Percentiles rank a stretch among this genome's conserved stretches.
These are phyloP conservation scores for Chirona hameri DNA, from an alignment of 2,888 invertebrate genomes.

Conservation along the genomic window DNA sequence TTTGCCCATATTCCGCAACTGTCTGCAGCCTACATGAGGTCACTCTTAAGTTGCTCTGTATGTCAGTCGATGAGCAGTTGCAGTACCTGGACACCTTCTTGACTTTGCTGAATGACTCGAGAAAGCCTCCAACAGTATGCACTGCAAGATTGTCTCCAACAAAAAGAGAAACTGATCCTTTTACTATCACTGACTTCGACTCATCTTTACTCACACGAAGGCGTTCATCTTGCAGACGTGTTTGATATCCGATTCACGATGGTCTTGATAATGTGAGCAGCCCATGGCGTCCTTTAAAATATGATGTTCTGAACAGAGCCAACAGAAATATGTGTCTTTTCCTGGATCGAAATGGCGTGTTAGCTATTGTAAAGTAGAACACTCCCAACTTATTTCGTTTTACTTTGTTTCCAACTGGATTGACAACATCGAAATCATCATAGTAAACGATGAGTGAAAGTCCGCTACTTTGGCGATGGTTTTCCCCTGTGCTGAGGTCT, in stretches of 20 bases:
- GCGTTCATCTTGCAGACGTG: not conserved
- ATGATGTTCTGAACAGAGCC: not conserved
- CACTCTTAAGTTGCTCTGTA: not conserved
- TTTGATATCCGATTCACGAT: not conserved
- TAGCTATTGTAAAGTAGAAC: not conserved
- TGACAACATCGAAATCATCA: not conserved
- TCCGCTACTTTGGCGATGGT: not conserved
- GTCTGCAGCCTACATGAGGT: not conserved
- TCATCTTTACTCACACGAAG: not conserved
- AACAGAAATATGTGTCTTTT: not conserved
- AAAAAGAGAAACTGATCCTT: not conserved
- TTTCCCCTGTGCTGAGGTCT: not conserved
- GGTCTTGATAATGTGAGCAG: not conserved
- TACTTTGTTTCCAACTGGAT: not conserved
- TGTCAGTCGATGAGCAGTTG: not conserved
- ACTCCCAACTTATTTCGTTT: not conserved
- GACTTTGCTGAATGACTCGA: too few species aligned
- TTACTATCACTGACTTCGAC: not conserved
- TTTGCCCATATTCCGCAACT: not conserved
- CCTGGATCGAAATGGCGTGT: not conserved
- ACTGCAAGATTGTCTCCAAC: not conserved
- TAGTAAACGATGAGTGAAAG: not conserved
- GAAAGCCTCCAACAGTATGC: not conserved
- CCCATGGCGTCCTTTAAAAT: not conserved
- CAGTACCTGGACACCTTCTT: not conserved